A percentile compares a stretch with the other conserved stretches of the same genome.
Conservation (phyloP, 2,888 invertebrate genomes). For the Machimus rusticus region DNA sequence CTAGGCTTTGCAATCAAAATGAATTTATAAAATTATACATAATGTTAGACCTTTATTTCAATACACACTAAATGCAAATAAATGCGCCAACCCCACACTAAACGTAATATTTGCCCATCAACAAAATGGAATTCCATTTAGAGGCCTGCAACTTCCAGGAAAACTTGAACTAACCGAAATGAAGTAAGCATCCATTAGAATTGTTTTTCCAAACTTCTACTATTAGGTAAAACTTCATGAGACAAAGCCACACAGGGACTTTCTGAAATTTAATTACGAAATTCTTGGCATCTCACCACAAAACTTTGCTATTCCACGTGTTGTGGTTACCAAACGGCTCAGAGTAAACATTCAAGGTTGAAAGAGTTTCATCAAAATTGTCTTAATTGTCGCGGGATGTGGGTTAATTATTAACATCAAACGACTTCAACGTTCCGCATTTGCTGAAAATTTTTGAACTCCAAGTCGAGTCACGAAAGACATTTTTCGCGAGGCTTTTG, state of each 20-base stretch:
- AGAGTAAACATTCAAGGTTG: not conserved
- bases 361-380: not conserved
- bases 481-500: not conserved
- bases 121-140: not conserved
- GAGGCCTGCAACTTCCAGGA: not conserved
- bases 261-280: constrained; percentile 3
- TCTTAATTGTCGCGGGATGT: not conserved
- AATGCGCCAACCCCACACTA: too few relatives aligned
- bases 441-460: not conserved
- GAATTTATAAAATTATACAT: too few relatives aligned
- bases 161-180: not conserved
- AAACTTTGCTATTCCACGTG: not conserved
- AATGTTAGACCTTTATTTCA: not conserved
- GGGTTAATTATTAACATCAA: constrained; percentile 4
- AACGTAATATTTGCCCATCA: not conserved
- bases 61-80: not conserved
- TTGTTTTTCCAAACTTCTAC: not conserved
- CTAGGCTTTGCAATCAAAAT: not conserved
- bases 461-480: not conserved
- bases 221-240: not conserved
- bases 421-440: not conserved
- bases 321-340: not conserved
- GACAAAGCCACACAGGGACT: not conserved
- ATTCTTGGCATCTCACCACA: not conserved
- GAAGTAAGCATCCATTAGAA: not conserved